Evolutionary conservation across 2,113 vertebrate genomes (phyloP).

Genomic region (Maccullochella peelii): DNA sequence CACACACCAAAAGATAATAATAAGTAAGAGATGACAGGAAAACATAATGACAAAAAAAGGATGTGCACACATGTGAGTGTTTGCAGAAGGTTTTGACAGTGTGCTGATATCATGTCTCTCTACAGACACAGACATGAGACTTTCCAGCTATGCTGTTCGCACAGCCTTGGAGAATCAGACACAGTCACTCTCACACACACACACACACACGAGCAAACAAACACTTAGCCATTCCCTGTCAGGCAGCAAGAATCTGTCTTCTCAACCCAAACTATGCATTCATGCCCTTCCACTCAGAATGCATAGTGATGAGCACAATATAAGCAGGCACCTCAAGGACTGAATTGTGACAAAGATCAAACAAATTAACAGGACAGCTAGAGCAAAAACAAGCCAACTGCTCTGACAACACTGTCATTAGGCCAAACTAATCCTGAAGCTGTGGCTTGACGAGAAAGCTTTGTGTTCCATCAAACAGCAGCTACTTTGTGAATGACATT

Average conservation of each 20-base stretch:
- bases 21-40: not conserved
- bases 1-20: not conserved
- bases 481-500: conserved; percentile 5
- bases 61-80: not conserved
- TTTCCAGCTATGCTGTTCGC: conserved; percentile 32
- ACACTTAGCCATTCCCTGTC: conserved; percentile 18
- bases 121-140: conserved; percentile 38
- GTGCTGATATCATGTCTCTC: conserved; percentile 36
- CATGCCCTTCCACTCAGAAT: conserved; percentile 32
- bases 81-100: conserved; percentile 15
- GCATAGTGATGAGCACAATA: conserved; percentile 20
- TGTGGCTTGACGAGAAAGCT: not conserved
- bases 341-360: conserved; percentile 14
- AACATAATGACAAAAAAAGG: not conserved
- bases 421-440: conserved; percentile 4
- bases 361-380: conserved; percentile 18
- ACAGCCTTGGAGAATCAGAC: conserved; percentile 24
- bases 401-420: conserved; percentile 26
- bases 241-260: conserved; percentile 34
- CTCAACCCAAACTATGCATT: conserved; percentile 28
- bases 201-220: not conserved
- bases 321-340: conserved; percentile 36
- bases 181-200: not conserved
- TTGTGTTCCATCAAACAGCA: not conserved
- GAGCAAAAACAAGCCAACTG: conserved; percentile 26